Evolutionary conservation across 1,140 invertebrate species (phyloP).

Genomic region (Drosophila pallidifrons): DNA sequence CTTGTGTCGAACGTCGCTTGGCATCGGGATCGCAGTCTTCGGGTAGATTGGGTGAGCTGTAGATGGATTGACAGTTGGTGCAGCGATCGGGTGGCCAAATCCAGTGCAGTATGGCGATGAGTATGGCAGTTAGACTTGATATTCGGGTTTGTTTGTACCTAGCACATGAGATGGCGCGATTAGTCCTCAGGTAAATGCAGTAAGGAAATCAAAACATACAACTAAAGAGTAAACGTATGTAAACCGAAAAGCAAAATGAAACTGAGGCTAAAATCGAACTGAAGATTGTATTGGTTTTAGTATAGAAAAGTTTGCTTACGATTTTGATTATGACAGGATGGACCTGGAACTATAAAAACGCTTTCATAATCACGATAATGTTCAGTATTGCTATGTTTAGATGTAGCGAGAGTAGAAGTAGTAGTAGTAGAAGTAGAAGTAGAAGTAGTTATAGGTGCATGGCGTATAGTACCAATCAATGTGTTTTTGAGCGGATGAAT

Average conservation of each 20-base stretch:
- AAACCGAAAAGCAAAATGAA: slow-evolving; percentile 13
- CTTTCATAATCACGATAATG: slow-evolving; percentile 90
- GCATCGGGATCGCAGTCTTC: slow-evolving; percentile 57
- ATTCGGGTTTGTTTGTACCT: slow-evolving; percentile 97
- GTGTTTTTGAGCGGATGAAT: slow-evolving; percentile 38
- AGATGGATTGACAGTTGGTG: slow-evolving; percentile 85
- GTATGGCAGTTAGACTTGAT: slow-evolving; percentile 93
- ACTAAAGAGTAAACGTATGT: slow-evolving; percentile 15
- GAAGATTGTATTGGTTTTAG: slow-evolving; percentile 21
- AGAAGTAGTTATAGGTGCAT: slow-evolving; percentile 48
- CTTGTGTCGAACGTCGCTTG: slow-evolving; percentile 19
- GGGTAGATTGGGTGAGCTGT: slow-evolving; percentile 73
- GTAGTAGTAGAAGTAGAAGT: slow-evolving; percentile 19
- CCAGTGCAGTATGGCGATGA: slow-evolving; percentile 88
- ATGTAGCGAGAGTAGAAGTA: slow-evolving; percentile 23
- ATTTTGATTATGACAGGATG: slow-evolving; percentile 86
- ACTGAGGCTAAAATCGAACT: slow-evolving; percentile 11
- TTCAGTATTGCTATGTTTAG: slow-evolving; percentile 85
- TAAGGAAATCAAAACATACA: neutral
- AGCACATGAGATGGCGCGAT: slow-evolving; percentile 63
- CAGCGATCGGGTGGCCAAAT: slow-evolving; percentile 89
- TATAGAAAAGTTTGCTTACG: slow-evolving; percentile 74
- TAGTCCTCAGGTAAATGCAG: neutral
- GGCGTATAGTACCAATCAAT: slow-evolving; percentile 58
- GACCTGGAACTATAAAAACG: slow-evolving; percentile 91